A percentile compares a stretch with the other conserved stretches of the same genome.
Evolutionary conservation across 2,797 vertebrate genomes (phyloP).

Genomic region (Urocyon cinereoargenteus): DNA sequence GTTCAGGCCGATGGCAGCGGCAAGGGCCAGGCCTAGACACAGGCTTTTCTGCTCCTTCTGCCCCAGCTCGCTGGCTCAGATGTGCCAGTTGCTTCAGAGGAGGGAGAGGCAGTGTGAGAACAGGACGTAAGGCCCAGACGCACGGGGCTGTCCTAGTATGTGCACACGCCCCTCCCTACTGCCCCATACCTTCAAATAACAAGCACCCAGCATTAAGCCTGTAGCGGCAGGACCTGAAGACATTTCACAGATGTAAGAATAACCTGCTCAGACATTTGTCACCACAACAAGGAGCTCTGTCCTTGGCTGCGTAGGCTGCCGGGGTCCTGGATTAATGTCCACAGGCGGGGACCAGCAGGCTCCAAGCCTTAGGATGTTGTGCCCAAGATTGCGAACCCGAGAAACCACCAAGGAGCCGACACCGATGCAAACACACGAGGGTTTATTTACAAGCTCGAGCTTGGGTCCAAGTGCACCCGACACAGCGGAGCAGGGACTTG

Average conservation of each 20-base stretch:
- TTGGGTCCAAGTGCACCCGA: no score
- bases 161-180: accelerated
- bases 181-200: background rate
- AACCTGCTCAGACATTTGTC: background rate
- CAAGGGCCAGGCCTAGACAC: background rate
- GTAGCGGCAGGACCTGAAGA: background rate
- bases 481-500: no score
- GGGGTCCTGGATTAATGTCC: background rate
- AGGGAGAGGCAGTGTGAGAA: background rate
- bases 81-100: background rate
- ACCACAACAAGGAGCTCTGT: background rate
- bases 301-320: accelerated
- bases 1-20: background rate
- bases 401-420: no score
- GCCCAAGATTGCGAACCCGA: no score
- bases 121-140: background rate
- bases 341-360: background rate
- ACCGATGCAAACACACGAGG: no score
- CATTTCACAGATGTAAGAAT: background rate
- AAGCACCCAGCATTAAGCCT: background rate
- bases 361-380: background rate
- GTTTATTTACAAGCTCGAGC: no score
- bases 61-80: accelerated
- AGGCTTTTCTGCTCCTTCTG: background rate
- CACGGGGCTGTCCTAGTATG: accelerated